phyloP scores from a whole-genome alignment of 2,888 invertebrate species.

The Drosophila macrospina region DNA sequence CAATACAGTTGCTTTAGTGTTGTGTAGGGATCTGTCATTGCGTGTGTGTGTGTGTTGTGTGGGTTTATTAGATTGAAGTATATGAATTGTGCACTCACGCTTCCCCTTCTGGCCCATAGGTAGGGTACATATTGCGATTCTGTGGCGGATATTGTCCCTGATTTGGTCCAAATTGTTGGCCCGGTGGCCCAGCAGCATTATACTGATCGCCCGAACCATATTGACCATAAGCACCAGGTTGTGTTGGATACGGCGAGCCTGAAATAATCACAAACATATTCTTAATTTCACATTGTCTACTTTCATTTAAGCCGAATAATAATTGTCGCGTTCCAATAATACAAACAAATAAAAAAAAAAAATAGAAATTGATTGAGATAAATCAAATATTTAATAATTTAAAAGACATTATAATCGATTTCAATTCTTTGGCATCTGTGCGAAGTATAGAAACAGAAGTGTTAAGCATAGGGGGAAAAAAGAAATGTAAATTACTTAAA shows the following conservation, averaged over 20 bases:
- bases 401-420: neutral
- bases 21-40: slow-evolving; percentile 20
- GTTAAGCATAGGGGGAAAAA: too few species aligned
- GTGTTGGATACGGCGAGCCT: slow-evolving; percentile 87
- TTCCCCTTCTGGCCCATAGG: slow-evolving; percentile 90
- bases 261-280: slow-evolving; percentile 37
- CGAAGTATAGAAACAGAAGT: neutral
- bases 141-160: slow-evolving; percentile 88
- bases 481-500: neutral
- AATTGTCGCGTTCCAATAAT: slow-evolving; percentile 12
- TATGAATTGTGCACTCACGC: slow-evolving; percentile 86
- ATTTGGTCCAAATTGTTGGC: slow-evolving; percentile 87
- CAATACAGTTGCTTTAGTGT: slow-evolving; percentile 46
- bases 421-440: neutral
- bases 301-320: slow-evolving; percentile 1
- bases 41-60: slow-evolving; percentile 17
- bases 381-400: slow-evolving; percentile 2
- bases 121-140: slow-evolving; percentile 92
- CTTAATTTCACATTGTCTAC: slow-evolving; percentile 5
- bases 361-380: slow-evolving; percentile 5
- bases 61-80: slow-evolving; percentile 18
- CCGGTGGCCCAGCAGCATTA: slow-evolving; percentile 87
- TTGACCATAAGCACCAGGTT: slow-evolving; percentile 88
- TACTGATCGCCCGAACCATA: slow-evolving; percentile 89
- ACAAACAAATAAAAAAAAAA: slow-evolving; percentile 1